Conservation (phyloP, 2,113 vertebrate genomes). For the Proterorhinus semilunaris region DNA sequence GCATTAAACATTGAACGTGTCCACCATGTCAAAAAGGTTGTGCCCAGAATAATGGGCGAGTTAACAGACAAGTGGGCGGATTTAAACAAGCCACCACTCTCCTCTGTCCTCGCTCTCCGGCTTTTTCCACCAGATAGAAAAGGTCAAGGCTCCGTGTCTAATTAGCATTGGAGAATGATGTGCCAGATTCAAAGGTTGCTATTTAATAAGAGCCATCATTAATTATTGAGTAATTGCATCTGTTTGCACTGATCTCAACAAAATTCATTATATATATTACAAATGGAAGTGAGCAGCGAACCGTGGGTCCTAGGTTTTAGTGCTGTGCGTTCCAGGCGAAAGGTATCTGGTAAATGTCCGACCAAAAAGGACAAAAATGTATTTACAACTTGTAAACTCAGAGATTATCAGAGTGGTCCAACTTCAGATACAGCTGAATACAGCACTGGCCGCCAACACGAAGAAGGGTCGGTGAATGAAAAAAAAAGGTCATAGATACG, state of each 20-base stretch:
- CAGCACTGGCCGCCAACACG: too few species aligned
- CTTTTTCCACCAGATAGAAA: constrained; percentile 26
- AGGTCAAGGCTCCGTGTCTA: constrained; percentile 42
- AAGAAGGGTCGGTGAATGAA: too few species aligned
- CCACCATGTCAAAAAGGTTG: constrained; percentile 66
- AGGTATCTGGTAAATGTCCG: too few species aligned
- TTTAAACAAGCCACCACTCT: constrained; percentile 41
- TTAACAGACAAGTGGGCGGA: constrained; percentile 40
- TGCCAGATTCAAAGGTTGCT: constrained; percentile 20
- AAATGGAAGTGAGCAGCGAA: not conserved
- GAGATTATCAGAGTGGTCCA: too few species aligned
- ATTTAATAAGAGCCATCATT: constrained; percentile 43
- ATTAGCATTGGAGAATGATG: constrained; percentile 14
- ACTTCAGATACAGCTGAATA: too few species aligned
- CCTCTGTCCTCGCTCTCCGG: constrained; percentile 36
- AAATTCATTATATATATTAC: constrained; percentile 1
- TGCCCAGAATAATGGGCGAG: constrained; percentile 57
- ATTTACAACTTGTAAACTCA: too few species aligned
- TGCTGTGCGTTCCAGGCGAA: too few species aligned
- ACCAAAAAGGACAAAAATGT: too few species aligned
- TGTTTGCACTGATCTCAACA: constrained; percentile 23
- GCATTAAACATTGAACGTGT: constrained; percentile 80
- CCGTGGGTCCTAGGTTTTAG: not conserved
- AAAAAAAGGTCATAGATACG: too few species aligned
- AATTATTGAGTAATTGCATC: constrained; percentile 54